Evolutionary conservation across 1,140 invertebrate genomes (phyloP).

Genomic region (Sinonovacula constricta): DNA sequence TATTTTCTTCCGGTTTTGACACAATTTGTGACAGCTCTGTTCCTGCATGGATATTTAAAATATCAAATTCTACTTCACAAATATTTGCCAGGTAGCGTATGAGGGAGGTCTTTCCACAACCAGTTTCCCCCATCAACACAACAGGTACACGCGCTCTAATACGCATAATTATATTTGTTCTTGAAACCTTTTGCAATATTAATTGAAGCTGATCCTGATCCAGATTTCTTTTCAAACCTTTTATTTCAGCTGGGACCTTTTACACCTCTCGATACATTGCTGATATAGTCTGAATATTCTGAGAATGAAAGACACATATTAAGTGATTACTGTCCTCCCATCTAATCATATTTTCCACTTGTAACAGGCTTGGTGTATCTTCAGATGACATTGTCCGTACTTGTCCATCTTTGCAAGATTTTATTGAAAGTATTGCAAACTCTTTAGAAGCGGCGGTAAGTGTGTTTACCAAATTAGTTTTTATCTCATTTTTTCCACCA

Average conservation of each 20-base stretch:
- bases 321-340: conserved; percentile 66
- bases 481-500: conserved; percentile 36
- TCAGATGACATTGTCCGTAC: conserved; percentile 13
- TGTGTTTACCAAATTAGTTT: conserved; percentile 47
- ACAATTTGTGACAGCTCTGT: conserved; percentile 39
- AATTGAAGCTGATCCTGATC: conserved; percentile 39
- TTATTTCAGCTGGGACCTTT: conserved; percentile 52
- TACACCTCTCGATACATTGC: conserved; percentile 51
- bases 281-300: conserved; percentile 60
- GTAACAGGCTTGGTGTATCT: neutral
- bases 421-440: conserved; percentile 58
- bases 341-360: conserved; percentile 51
- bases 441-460: conserved; percentile 53
- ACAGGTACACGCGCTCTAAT: conserved; percentile 64
- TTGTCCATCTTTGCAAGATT: conserved; percentile 52
- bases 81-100: conserved; percentile 54
- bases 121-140: conserved; percentile 73
- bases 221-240: conserved; percentile 36
- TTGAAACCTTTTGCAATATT: conserved; percentile 49
- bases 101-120: conserved; percentile 69
- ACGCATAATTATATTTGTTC: conserved; percentile 54
- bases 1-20: neutral
- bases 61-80: conserved; percentile 42
- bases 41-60: conserved; percentile 63
- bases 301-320: conserved; percentile 57